These are phyloP conservation scores for Oncopodura yosiiana DNA, from an alignment of 1,140 invertebrate species.

Conservation along the genomic window DNA sequence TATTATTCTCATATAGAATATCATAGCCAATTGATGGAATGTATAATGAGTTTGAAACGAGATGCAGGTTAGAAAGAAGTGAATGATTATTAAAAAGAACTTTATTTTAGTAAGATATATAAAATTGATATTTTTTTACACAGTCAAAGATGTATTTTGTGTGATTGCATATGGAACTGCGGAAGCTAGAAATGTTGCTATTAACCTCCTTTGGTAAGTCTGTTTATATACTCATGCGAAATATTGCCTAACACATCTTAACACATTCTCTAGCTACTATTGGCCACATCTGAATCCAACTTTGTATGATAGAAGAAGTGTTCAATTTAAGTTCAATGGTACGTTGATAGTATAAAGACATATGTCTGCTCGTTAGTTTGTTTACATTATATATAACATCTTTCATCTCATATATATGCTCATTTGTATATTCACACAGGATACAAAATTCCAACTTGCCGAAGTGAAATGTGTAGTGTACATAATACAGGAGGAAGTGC, in stretches of 20 bases:
- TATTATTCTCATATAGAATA: constrained; percentile 52
- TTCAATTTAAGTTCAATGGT: constrained; percentile 84
- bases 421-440: constrained; percentile 3
- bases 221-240: too few relatives aligned
- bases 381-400: too few relatives aligned
- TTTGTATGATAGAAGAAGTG: constrained; percentile 76
- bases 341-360: constrained; percentile 35
- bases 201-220: constrained; percentile 87
- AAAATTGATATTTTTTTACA: too few relatives aligned
- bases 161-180: constrained; percentile 95
- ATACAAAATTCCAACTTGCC: constrained; percentile 25
- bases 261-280: too few relatives aligned
- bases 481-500: constrained; percentile 37
- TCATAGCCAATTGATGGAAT: constrained; percentile 89
- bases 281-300: constrained; percentile 97
- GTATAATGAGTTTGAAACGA: constrained; percentile 82
- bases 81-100: too few relatives aligned
- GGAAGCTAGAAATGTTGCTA: constrained; percentile 77
- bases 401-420: too few relatives aligned
- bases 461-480: constrained; percentile 35
- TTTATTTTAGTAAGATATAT: too few relatives aligned
- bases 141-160: constrained; percentile 83
- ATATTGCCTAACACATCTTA: too few relatives aligned
- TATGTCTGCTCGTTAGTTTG: too few relatives aligned
- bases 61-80: too few relatives aligned